These are phyloP conservation scores for Apogon talboti DNA, from an alignment of 2,797 vertebrate genomes.

Conservation along the genomic window DNA sequence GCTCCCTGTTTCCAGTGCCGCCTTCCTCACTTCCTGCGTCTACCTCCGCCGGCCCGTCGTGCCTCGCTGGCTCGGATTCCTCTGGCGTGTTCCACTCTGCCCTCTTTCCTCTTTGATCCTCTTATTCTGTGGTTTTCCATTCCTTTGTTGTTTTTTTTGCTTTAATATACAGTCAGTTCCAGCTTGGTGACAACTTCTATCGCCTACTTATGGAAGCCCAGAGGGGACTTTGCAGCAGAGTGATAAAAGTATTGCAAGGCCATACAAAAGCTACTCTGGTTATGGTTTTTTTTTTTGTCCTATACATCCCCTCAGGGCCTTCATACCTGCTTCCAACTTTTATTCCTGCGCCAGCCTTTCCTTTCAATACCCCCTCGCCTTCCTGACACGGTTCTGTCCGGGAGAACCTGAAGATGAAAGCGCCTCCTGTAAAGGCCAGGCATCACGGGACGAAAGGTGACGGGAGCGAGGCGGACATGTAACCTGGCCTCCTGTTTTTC, in stretches of 20 bases:
- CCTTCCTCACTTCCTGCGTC: not conserved
- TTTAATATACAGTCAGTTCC: slow-evolving; percentile 44
- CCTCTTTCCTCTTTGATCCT: slow-evolving; percentile 51
- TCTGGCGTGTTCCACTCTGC: slow-evolving; percentile 24
- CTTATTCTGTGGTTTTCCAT: slow-evolving; percentile 22
- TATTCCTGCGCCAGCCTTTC: slow-evolving; percentile 16
- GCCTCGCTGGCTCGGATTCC: slow-evolving; percentile 45
- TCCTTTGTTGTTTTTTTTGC: slow-evolving; percentile 31
- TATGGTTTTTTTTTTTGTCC: slow-evolving; percentile 47
- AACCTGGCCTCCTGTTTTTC: not conserved
- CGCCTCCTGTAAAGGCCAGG: slow-evolving; percentile 5
- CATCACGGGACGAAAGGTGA: slow-evolving; percentile 7
- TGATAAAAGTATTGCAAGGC: slow-evolving; percentile 45
- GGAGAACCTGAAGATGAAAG: slow-evolving; percentile 23
- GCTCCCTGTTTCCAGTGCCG: too few relatives aligned
- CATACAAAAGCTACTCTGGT: slow-evolving; percentile 32
- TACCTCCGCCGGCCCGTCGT: slow-evolving; percentile 18
- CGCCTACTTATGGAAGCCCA: slow-evolving; percentile 48
- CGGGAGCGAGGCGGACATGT: slow-evolving; percentile 1
- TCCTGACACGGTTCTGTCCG: slow-evolving; percentile 20
- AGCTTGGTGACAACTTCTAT: slow-evolving; percentile 53
- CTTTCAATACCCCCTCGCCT: slow-evolving; percentile 1
- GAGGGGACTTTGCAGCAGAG: slow-evolving; percentile 20
- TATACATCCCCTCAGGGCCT: slow-evolving; percentile 45
- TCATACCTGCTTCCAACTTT: slow-evolving; percentile 15